These are phyloP conservation scores for Anneissia japonica DNA, from an alignment of 35 echinoderm and acorn worm genomes.

Conservation along the genomic window DNA sequence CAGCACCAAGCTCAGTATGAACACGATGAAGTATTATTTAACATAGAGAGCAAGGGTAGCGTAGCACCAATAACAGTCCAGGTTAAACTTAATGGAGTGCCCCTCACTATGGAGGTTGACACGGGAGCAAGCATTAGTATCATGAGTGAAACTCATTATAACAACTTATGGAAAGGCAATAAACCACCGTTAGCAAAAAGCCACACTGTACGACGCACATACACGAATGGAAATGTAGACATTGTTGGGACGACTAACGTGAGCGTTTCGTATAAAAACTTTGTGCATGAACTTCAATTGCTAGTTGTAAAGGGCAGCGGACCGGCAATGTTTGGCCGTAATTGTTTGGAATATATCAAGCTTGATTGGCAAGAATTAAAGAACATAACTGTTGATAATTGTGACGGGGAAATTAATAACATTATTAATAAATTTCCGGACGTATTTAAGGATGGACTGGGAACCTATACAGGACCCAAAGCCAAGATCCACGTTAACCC, in stretches of 20 bases:
- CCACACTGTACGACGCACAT: no score
- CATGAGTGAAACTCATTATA: neutral
- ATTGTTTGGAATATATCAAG: conserved; percentile 3
- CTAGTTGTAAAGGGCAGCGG: neutral
- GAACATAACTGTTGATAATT: neutral
- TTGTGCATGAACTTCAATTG: neutral
- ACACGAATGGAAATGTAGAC: neutral
- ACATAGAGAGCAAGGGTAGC: no score
- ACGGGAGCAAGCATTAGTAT: neutral
- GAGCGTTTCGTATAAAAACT: neutral
- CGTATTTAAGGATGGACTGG: conserved; percentile 17
- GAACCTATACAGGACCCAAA: neutral
- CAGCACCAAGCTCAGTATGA: no score
- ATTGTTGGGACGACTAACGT: neutral
- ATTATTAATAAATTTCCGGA: neutral
- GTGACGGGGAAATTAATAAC: no score
- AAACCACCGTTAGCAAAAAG: no score
- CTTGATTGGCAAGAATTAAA: conserved; percentile 2
- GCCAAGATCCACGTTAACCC: conserved; percentile 6
- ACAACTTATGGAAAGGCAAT: neutral
- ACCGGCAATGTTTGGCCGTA: neutral
- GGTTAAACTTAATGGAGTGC: neutral
- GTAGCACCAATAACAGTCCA: no score
- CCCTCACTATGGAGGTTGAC: neutral
- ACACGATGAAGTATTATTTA: no score